Evolutionary conservation across 2,888 invertebrate species (phyloP), one percentile per base, ranked within the genome.

Genomic region (Norana najaformis): DNA sequence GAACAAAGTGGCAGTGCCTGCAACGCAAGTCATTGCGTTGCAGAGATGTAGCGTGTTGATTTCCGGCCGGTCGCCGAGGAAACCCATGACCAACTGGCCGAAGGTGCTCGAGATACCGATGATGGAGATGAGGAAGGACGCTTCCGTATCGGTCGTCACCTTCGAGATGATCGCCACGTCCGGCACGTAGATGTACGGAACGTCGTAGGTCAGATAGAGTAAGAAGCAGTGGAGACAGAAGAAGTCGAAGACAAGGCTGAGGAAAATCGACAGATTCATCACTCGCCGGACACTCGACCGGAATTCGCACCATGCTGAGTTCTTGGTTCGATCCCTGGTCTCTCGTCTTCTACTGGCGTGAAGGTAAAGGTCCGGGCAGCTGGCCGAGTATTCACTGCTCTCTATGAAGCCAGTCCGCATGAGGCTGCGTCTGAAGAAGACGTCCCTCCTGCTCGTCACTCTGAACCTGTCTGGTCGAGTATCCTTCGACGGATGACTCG

Each of bases 151-250:
- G 0, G 92, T 88, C 53, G 94, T 92, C 1, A 96, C 96, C 91
- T 96, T 96, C 36, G 88, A 36, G 18, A 82, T 41, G 35, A 88
- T 93, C 14, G 90, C 90, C 94, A 97, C 97, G 93, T 98, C 98
- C 90, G 97, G 97, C 91, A 98, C 96, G 95, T 98, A 98, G 94
- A 98, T 97, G 83, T 98, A 98, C 23, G 98, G 98, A 91, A 98
- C 97, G 94, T 99, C 98, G 92, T 95, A 95, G 97, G 98, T 98
- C 93, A 97, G 96, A 95, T 98, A 98, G 90, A 98, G 96, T 90
- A 98, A 96, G 93, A 98, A 96, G 92, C 98, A 98, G 90, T 98
- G 97, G 35, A 98, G 94, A 90, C 97, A 97, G 89, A 92, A 92
- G 90, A 90, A 91, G 83, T 94, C 88, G 91, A 94, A 95, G 38